Base-by-base conservation (phyloP, 2,113 vertebrate genomes). In the Cisticola juncidis region DNA sequence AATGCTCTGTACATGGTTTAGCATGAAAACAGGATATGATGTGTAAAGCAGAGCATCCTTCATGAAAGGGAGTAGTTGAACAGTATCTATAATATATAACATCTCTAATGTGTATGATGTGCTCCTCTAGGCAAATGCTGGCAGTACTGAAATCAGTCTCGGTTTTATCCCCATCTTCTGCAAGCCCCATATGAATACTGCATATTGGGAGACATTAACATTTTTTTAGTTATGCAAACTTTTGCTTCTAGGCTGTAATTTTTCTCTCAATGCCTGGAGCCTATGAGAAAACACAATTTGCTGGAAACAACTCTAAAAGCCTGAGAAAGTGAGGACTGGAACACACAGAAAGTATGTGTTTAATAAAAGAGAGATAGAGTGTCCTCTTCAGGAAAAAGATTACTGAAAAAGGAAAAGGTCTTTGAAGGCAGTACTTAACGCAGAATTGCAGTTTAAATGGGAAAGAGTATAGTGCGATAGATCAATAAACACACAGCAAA, bases 291-390 rank as follows among this genome's bases (percentile, higher is more conserved):
- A 88, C 1, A 45, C 44, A 81, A 35, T 88, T 94, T 92, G 20
- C 68, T 90, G 64, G 82, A 74, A 96, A 93, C 69, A 92, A 36
- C 17, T 94, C 24, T 48, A 57, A 83, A 92, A 94, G 15, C 56
- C 60, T 60, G 64, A 81, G 76, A 56, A 90, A 68, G 28, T 88
- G 16, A 74, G 77, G 38, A 62, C 47, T 84, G 60, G 56, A 94
- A 92, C 76, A 60, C 60, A 86, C 22, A 72, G 79, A 83, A 33
- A 40, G 47, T 5, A 2, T 65, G 38, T n/a, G 36, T 77, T 90
- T 90, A 93, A 64, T 70, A 71, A 48, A 42, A 86, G 68, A 88
- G 62, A 92, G 23, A 64, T 40, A 64, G 36, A 92, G 47, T 6
- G 2, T 68, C 57, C 44, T 93, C 44, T 78, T 78, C 64, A 57